These are phyloP conservation scores for Drosophila maculinotata DNA, from an alignment of 2,888 invertebrate genomes.

Conservation along the genomic window DNA sequence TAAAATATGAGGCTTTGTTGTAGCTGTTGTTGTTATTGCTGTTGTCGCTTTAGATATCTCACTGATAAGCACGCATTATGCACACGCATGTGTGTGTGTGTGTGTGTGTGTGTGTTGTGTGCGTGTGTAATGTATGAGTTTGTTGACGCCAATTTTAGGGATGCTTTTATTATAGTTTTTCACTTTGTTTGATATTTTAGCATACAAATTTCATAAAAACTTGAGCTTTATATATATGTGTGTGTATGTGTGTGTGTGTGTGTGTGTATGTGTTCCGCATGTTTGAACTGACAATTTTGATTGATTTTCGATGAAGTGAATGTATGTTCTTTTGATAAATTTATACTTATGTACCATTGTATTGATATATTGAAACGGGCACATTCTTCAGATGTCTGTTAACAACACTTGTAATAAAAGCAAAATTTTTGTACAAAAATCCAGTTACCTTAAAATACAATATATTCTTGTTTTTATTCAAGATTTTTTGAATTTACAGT, in stretches of 20 bases:
- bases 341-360: neutral
- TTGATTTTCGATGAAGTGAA: constrained; percentile 10
- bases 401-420: too few species aligned
- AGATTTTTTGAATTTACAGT: neutral
- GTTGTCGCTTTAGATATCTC: constrained; percentile 52
- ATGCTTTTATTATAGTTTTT: constrained; percentile 59
- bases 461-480: neutral
- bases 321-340: neutral
- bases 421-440: too few species aligned
- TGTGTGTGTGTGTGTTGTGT: constrained; percentile 3
- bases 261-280: constrained; percentile 10
- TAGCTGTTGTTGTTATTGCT: constrained; percentile 19
- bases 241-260: neutral
- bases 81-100: constrained; percentile 22
- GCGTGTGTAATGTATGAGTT: constrained; percentile 56
- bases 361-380: too few species aligned
- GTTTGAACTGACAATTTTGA: constrained; percentile 32
- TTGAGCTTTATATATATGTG: neutral
- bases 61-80: constrained; percentile 73
- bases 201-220: constrained; percentile 18
- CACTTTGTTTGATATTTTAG: constrained; percentile 45
- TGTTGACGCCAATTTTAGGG: constrained; percentile 59
- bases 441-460: too few species aligned
- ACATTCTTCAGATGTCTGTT: too few species aligned
- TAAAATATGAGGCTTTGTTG: constrained; percentile 52